Percentiles rank a stretch among this genome's conserved stretches.
Conservation (phyloP, 2,888 invertebrate genomes). For the Leucania comma region DNA sequence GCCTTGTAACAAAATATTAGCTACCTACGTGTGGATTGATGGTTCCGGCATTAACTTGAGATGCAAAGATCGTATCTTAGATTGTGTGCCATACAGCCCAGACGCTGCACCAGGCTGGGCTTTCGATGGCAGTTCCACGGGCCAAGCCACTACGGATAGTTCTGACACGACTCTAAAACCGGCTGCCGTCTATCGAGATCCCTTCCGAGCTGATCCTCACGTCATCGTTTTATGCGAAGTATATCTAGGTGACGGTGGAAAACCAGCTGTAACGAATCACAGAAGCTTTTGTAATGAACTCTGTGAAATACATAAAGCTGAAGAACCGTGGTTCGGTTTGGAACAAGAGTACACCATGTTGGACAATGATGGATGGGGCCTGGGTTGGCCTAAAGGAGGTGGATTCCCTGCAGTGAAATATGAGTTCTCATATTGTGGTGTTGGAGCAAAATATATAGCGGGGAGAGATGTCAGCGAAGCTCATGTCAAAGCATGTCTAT, state of each 20-base stretch:
- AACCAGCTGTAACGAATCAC: slow-evolving; percentile 94
- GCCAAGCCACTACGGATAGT: slow-evolving; percentile 95
- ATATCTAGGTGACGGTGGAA: slow-evolving; percentile 92
- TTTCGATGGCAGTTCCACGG: slow-evolving; percentile 97
- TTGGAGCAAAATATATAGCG: slow-evolving; percentile 97
- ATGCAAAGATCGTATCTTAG: slow-evolving; percentile 92
- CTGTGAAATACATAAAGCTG: slow-evolving; percentile 92
- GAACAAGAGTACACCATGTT: slow-evolving; percentile 98
- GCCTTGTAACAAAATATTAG: slow-evolving; percentile 91
- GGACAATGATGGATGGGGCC: slow-evolving; percentile 96
- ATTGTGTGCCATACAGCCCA: slow-evolving; percentile 91
- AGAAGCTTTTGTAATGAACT: slow-evolving; percentile 93
- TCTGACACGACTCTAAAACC: slow-evolving; percentile 97
- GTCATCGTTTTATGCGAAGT: slow-evolving; percentile 96
- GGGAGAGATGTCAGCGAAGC: slow-evolving; percentile 98
- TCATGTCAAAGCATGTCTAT: slow-evolving; percentile 95
- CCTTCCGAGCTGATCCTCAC: slow-evolving; percentile 97
- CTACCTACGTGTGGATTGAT: slow-evolving; percentile 95
- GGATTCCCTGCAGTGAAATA: slow-evolving; percentile 97
- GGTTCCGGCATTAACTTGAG: slow-evolving; percentile 94
- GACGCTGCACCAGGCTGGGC: slow-evolving; percentile 94
- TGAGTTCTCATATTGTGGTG: slow-evolving; percentile 97
- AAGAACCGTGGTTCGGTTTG: slow-evolving; percentile 97
- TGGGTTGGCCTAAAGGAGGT: slow-evolving; percentile 98
- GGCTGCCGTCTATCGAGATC: slow-evolving; percentile 96